Percentiles rank a stretch among this genome's conserved stretches.
Conservation (phyloP, 1,140 invertebrate species). For the Xylocopa sonorina region DNA sequence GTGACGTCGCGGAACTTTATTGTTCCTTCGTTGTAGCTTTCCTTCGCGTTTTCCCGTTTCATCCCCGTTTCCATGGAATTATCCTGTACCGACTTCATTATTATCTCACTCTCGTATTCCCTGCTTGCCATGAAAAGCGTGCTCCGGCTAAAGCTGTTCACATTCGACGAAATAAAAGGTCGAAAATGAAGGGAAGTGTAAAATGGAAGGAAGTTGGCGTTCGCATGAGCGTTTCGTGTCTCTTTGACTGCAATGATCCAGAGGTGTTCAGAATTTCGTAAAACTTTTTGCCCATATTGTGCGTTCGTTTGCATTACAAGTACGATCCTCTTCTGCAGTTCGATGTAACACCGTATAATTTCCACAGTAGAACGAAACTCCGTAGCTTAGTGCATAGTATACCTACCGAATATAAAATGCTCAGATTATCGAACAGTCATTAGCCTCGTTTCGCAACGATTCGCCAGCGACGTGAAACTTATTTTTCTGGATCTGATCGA, state of each 20-base stretch:
- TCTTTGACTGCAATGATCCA: not conserved
- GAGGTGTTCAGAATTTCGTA: not conserved
- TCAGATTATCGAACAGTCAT: not conserved
- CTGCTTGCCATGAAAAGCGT: not conserved
- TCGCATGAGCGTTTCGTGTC: not conserved
- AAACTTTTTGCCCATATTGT: no score
- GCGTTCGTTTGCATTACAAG: no score
- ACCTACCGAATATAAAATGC: not conserved
- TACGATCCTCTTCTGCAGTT: no score
- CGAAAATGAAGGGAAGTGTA: not conserved
- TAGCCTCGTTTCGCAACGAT: not conserved
- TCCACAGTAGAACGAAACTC: no score
- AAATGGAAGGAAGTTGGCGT: not conserved
- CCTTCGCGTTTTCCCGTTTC: constrained; percentile 9
- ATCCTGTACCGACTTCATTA: constrained; percentile 14
- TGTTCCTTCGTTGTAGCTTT: constrained; percentile 31
- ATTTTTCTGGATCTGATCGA: constrained; percentile 35
- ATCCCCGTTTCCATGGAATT: constrained; percentile 31
- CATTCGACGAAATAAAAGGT: constrained; percentile 35
- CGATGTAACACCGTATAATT: no score
- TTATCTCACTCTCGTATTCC: constrained; percentile 31
- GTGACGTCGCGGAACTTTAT: constrained; percentile 31
- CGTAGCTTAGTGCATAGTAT: no score
- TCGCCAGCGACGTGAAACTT: not conserved
- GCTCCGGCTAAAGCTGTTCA: constrained; percentile 35